Conservation (phyloP, 2,888 invertebrate genomes). For the Brachypterus glaber region DNA sequence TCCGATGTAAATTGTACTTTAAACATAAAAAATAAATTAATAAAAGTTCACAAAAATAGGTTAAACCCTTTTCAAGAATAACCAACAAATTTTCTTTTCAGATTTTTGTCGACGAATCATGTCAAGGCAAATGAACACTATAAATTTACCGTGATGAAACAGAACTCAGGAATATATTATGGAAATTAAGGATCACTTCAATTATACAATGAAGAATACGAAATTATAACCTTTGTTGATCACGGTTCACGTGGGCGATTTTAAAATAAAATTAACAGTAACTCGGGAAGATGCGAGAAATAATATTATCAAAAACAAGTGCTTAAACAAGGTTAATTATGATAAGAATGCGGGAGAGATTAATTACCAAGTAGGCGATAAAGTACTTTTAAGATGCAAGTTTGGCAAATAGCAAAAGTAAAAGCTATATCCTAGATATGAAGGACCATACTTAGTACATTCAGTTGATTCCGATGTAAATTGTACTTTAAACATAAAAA, state of each 20-base stretch:
- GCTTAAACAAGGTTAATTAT: neutral
- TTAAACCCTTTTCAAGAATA: neutral
- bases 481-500: too few species aligned
- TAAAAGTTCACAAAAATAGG: neutral
- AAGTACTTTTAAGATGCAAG: neutral
- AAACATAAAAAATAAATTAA: too few species aligned
- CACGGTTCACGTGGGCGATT: too few species aligned
- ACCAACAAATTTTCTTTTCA: too few species aligned
- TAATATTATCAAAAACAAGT: too few species aligned
- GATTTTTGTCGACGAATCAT: too few species aligned
- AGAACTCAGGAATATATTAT: constrained; percentile 2
- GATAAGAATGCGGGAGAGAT: neutral
- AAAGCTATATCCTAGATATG: neutral
- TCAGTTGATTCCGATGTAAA: too few species aligned
- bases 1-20: too few species aligned
- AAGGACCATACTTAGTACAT: too few species aligned
- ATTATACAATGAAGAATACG: constrained; percentile 6
- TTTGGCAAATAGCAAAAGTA: neutral
- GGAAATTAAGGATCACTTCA: constrained; percentile 8
- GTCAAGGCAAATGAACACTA: neutral
- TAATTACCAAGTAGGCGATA: neutral
- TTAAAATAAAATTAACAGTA: constrained; percentile 9
- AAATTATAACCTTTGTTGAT: constrained; percentile 7
- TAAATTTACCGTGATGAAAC: neutral
- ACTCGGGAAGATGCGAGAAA: neutral